A percentile compares a stretch with the other conserved stretches of the same genome.
Conservation (phyloP, 2,797 vertebrate genomes). For the Fringilla coelebs region DNA sequence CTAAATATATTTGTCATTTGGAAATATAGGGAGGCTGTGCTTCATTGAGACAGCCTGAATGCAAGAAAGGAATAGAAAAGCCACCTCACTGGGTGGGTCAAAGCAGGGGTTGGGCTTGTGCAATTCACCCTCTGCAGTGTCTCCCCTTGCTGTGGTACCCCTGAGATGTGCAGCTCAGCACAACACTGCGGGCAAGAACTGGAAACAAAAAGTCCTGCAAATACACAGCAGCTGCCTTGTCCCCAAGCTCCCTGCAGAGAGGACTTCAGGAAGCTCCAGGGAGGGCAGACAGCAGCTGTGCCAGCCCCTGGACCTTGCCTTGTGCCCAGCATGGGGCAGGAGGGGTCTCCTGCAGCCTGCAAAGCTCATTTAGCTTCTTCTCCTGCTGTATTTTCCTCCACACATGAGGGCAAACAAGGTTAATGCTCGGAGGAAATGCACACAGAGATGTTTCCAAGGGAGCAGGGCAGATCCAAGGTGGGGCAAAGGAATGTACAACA, state of each 20-base stretch:
- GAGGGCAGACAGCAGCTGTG: fast-evolving
- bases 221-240: neutral
- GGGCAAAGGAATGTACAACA: neutral
- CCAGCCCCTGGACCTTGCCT: fast-evolving
- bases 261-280: neutral
- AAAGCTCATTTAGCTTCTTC: neutral
- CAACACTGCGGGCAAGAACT: neutral
- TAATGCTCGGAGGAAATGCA: neutral
- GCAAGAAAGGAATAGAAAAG: neutral
- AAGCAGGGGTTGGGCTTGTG: neutral
- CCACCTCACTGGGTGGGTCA: neutral
- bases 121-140: fast-evolving
- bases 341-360: neutral
- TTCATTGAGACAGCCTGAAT: neutral
- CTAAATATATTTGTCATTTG: neutral
- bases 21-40: neutral
- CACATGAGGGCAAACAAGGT: neutral
- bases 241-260: neutral
- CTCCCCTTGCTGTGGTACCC: neutral
- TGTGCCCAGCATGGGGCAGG: fast-evolving
- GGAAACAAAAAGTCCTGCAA: neutral
- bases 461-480: neutral
- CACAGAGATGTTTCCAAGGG: neutral
- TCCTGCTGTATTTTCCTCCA: neutral
- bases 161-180: neutral